Evolutionary conservation across 35 echinoderm and acorn worm species (phyloP), one percentile per base, ranked within the genome.

Genomic region (Holothuria glaberrima): DNA sequence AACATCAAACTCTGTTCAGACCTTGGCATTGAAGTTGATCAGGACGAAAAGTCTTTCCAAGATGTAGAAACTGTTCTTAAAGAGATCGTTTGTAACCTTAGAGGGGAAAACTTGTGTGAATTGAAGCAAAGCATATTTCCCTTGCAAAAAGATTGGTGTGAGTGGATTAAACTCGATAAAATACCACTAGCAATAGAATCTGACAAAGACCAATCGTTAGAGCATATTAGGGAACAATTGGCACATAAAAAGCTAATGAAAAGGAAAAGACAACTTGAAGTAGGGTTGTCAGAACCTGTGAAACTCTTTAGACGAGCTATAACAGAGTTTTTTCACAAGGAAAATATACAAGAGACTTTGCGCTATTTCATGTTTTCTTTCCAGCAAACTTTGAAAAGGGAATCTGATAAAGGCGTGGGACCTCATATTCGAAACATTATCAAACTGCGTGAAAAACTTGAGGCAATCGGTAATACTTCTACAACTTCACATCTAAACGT

Each of bases 141-240:
- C 4, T 59, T 83, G 41, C 79, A 58, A 61, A 29, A 34, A 26
- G 24, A n/a, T 28, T 83, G 48, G 48, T 24, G 34, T 30, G 79
- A 83, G 48, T 83, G 79, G 79, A 48, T 83, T 2, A 9, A 83
- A 34, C 22, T 83, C 30, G 79, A 83, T 59, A 61, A 59, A 83
- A 33, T 19, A 19, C 48, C 41, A 2, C 56, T 83, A 54, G 48
- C 36, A 24, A 45, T 44, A 0, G 72, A 76, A 18, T 22, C 48
- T 28, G 52, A 28, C n/a, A 83, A 59, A 4, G 32, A 83, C 30
- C 30, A 50, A 50, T 83, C 79, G 9, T 83, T 83, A 32, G 79
- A 83, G 29, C 21, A 59, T 21, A 25, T 54, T n/a, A 59, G 6
- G 12, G 58, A 83, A 4, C 24, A 31, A 12, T 27, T 18, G n/a